Conservation (phyloP, 2,888 invertebrate genomes). For the Spodoptera exigua region DNA sequence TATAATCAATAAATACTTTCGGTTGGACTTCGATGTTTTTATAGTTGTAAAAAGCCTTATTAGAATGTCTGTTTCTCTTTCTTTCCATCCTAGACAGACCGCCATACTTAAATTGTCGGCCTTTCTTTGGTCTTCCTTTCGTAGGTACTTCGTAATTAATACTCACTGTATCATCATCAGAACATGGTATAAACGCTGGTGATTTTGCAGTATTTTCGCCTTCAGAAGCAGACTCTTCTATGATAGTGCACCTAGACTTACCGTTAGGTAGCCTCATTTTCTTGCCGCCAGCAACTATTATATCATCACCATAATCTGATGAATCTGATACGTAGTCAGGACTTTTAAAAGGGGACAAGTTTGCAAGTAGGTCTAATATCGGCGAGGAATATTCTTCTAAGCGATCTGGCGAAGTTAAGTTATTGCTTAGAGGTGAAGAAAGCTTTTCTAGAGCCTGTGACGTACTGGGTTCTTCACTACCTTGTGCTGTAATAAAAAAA, state of each 20-base stretch:
- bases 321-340: constrained; percentile 22
- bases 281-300: constrained; percentile 25
- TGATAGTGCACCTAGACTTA: constrained; percentile 20
- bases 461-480: constrained; percentile 22
- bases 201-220: no score
- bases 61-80: no score
- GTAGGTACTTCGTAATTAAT: no score
- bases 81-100: no score
- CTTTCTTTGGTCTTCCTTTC: no score
- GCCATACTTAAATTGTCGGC: no score
- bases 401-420: constrained; percentile 27
- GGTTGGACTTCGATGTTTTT: constrained; percentile 31
- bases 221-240: constrained; percentile 29
- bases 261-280: constrained; percentile 29
- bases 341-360: constrained; percentile 26
- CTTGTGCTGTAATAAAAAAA: constrained; percentile 28
- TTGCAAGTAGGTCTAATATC: constrained; percentile 26
- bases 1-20: no score
- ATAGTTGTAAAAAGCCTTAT: constrained; percentile 31
- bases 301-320: constrained; percentile 15
- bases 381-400: constrained; percentile 31
- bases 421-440: constrained; percentile 25
- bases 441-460: constrained; percentile 22
- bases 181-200: no score
- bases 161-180: constrained; percentile 29